Conservation (phyloP, 1,140 invertebrate genomes). For the Saccostrea cuccullata region DNA sequence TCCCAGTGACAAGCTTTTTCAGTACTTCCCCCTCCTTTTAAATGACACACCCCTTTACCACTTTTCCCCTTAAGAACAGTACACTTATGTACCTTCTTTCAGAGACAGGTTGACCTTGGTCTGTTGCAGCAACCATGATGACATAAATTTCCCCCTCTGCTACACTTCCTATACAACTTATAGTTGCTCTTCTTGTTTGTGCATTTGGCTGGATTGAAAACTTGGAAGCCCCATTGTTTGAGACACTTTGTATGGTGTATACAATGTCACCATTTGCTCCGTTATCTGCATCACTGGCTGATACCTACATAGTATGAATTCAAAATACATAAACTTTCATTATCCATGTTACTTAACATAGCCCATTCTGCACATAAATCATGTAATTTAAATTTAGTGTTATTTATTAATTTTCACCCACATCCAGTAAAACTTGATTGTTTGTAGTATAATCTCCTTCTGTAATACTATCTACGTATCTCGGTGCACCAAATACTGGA, state of each 20-base stretch:
- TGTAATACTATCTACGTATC: constrained; percentile 24
- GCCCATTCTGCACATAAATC: no score
- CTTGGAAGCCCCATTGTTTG: constrained; percentile 54
- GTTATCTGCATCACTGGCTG: constrained; percentile 64
- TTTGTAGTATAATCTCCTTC: constrained; percentile 60
- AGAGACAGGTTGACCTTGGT: constrained; percentile 45
- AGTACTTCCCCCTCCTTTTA: no score
- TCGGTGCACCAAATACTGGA: constrained; percentile 57
- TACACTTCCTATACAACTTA: constrained; percentile 55
- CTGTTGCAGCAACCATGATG: constrained; percentile 58
- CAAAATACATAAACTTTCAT: no score
- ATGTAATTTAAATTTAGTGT: no score
- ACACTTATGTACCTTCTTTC: constrained; percentile 39
- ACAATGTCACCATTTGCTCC: constrained; percentile 56
- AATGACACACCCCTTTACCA: no score
- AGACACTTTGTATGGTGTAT: constrained; percentile 60
- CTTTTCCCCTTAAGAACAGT: no score
- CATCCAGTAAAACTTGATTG: constrained; percentile 45
- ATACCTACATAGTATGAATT: constrained; percentile 54
- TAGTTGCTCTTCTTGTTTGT: constrained; percentile 42
- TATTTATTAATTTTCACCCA: constrained; percentile 39
- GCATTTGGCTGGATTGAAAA: constrained; percentile 49
- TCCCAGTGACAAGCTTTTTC: no score
- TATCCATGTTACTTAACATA: no score
- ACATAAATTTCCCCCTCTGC: constrained; percentile 55